Evolutionary conservation across 2,113 vertebrate species (phyloP).

Genomic region (Desmodus rotundus): DNA sequence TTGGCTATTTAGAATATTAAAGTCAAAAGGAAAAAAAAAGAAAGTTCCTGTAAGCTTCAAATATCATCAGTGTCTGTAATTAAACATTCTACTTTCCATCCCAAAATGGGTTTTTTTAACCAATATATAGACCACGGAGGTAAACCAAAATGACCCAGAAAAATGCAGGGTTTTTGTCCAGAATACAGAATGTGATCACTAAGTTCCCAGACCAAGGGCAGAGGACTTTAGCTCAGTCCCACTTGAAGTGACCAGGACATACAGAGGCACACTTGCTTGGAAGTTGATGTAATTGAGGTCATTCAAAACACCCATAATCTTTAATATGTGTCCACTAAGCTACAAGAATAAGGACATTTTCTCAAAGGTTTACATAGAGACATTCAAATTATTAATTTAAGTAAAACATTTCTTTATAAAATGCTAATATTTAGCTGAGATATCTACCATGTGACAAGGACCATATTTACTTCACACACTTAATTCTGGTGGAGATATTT

Average conservation of each 20-base stretch:
- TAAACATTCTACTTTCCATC: background rate
- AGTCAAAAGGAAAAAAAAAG: background rate
- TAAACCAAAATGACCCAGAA: background rate
- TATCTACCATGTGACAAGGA: background rate
- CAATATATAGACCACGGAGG: background rate
- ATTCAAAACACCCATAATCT: background rate
- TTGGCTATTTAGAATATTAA: background rate
- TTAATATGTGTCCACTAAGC: background rate
- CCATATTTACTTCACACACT: background rate
- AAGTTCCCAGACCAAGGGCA: background rate
- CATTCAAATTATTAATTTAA: background rate
- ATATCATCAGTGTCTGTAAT: background rate
- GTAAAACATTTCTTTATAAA: background rate
- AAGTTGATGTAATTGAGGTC: background rate
- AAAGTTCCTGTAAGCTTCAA: background rate
- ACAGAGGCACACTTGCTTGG: background rate
- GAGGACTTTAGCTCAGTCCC: background rate
- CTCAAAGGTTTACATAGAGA: background rate
- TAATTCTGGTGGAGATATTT: background rate
- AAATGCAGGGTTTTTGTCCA: background rate
- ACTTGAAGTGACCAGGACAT: background rate
- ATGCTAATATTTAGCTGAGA: background rate
- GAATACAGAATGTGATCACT: fast-evolving
- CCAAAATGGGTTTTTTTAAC: background rate
- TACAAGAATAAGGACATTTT: background rate